Conservation (phyloP, 1,140 invertebrate species). For the Araneus ventricosus region DNA sequence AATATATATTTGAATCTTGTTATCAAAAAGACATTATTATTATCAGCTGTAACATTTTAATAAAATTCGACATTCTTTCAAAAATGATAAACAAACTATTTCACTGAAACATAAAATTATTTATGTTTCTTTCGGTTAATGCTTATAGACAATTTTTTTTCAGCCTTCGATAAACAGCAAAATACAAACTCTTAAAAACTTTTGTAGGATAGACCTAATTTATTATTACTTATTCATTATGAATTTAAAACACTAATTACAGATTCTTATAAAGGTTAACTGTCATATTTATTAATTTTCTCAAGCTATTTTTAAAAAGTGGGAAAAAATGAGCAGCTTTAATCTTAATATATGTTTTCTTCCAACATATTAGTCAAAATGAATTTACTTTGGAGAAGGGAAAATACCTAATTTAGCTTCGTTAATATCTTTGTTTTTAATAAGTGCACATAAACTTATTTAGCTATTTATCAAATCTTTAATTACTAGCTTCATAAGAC, state of each 20-base stretch:
- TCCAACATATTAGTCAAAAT: constrained; percentile 13
- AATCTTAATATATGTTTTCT: constrained; percentile 18
- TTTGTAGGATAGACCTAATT: not conserved
- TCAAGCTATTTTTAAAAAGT: not conserved
- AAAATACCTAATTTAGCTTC: constrained; percentile 48
- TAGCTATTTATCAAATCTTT: constrained; percentile 61
- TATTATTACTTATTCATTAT: not conserved
- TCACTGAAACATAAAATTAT: not conserved
- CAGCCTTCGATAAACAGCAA: not conserved
- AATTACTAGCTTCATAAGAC: constrained; percentile 11
- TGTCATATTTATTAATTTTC: constrained; percentile 21
- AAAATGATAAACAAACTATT: not conserved
- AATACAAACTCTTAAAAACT: too few relatives aligned
- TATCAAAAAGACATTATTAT: too few relatives aligned
- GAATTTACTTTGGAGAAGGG: not conserved
- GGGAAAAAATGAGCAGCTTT: not conserved
- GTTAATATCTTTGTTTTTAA: constrained; percentile 49
- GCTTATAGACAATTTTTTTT: not conserved
- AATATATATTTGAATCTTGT: too few relatives aligned
- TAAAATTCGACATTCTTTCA: not conserved
- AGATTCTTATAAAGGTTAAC: not conserved
- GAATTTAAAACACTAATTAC: not conserved
- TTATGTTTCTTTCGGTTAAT: not conserved
- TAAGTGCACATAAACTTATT: constrained; percentile 23
- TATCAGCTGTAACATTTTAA: not conserved